Conservation (phyloP, 2,888 invertebrate genomes). For the Apodemia hepburni region DNA sequence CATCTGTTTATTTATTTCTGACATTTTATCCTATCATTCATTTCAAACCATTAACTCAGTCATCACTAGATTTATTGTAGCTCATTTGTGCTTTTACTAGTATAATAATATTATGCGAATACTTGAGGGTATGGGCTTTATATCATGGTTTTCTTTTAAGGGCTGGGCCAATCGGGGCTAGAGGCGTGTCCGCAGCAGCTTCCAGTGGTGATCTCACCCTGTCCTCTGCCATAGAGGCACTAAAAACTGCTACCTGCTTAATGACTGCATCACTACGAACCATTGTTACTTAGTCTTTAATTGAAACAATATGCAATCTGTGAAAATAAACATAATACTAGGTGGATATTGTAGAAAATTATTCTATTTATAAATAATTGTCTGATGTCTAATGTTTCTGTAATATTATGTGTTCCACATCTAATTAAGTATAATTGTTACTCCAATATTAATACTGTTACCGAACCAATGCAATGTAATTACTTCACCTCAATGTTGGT, state of each 20-base stretch:
- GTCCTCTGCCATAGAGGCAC: slow-evolving; percentile 74
- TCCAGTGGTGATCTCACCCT: slow-evolving; percentile 78
- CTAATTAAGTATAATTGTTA: slow-evolving; percentile 81
- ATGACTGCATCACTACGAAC: slow-evolving; percentile 79
- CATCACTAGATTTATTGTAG: neutral
- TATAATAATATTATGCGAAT: slow-evolving; percentile 14
- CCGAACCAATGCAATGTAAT: slow-evolving; percentile 81
- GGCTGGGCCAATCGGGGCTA: slow-evolving; percentile 85
- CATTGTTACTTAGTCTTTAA: slow-evolving; percentile 82
- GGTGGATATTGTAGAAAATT: slow-evolving; percentile 80
- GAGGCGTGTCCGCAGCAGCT: slow-evolving; percentile 79
- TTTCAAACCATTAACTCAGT: neutral
- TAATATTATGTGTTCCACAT: slow-evolving; percentile 84
- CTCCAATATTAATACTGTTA: slow-evolving; percentile 80
- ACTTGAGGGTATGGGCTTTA: slow-evolving; percentile 7
- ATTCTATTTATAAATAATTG: slow-evolving; percentile 81
- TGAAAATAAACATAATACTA: slow-evolving; percentile 81
- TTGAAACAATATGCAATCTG: slow-evolving; percentile 85
- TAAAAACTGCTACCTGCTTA: slow-evolving; percentile 82
- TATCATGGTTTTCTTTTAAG: slow-evolving; percentile 49
- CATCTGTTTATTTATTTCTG: neutral
- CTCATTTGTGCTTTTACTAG: slow-evolving; percentile 2
- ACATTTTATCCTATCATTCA: neutral
- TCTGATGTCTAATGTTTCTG: slow-evolving; percentile 80
- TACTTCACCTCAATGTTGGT: slow-evolving; percentile 82